Percentiles rank a stretch among this genome's conserved stretches.
These are phyloP conservation scores for Salvator merianae DNA, from an alignment of 2,113 vertebrate species.

Conservation along the genomic window DNA sequence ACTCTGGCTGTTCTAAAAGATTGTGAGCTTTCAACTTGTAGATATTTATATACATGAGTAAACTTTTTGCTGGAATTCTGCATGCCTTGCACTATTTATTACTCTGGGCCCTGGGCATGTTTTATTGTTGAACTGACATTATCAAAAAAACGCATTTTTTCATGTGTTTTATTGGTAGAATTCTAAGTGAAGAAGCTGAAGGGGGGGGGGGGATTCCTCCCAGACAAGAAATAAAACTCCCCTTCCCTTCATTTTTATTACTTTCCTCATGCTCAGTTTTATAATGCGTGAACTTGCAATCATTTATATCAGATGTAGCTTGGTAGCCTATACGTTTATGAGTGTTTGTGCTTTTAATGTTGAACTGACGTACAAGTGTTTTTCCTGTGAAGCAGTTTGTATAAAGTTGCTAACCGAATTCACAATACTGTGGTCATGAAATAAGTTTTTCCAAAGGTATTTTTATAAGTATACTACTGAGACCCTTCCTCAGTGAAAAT, in stretches of 20 bases:
- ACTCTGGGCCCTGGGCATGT: not conserved
- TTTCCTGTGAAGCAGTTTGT: not conserved
- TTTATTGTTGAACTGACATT: not conserved
- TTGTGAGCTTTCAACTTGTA: conserved; percentile 50
- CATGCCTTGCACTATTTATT: not conserved
- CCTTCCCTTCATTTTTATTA: too few species aligned
- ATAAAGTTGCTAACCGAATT: not conserved
- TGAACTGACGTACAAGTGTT: not conserved
- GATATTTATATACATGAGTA: conserved; percentile 34
- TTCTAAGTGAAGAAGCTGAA: not conserved
- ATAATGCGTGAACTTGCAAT: not conserved
- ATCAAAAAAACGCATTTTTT: not conserved
- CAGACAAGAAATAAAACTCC: not conserved
- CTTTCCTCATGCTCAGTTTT: not conserved
- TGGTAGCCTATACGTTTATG: not conserved
- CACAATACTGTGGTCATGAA: not conserved
- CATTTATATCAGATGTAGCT: not conserved
- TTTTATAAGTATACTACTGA: not conserved
- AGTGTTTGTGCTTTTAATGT: not conserved
- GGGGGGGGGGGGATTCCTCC: not conserved
- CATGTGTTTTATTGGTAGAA: not conserved
- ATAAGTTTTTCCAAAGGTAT: not conserved
- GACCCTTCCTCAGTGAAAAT: not conserved
- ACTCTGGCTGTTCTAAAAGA: conserved; percentile 12
- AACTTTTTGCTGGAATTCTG: not conserved